These are phyloP conservation scores for Oophaga pumilio DNA, from an alignment of 2,113 vertebrate genomes.

Conservation along the genomic window DNA sequence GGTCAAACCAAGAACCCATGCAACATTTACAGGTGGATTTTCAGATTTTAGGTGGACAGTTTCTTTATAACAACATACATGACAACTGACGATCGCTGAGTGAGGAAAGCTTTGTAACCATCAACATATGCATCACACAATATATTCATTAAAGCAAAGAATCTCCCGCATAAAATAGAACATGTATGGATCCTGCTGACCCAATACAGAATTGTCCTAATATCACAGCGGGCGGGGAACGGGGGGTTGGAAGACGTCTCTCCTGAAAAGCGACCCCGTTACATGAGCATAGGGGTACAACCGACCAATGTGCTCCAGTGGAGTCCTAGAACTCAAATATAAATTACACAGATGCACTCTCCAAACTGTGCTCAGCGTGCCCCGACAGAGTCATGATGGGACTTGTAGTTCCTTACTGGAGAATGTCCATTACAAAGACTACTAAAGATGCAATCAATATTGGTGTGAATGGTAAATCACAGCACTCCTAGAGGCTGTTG, in stretches of 20 bases:
- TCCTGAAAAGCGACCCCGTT: background rate
- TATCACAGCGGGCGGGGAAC: too few relatives aligned
- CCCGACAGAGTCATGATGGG: background rate
- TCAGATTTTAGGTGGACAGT: background rate
- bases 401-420: background rate
- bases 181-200: background rate
- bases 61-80: background rate
- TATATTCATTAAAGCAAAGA: slow-evolving; percentile 14
- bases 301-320: background rate
- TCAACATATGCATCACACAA: background rate
- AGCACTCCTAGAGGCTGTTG: background rate
- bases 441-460: too few relatives aligned
- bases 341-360: too few relatives aligned
- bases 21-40: background rate
- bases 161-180: slow-evolving; percentile 18
- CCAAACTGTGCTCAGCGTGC: background rate
- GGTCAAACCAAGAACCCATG: background rate
- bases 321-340: background rate
- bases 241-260: background rate
- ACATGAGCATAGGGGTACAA: background rate
- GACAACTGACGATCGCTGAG: background rate
- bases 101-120: background rate
- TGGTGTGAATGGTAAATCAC: slow-evolving; percentile 7
- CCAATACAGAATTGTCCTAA: background rate
- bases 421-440: too few relatives aligned